phyloP scores from a whole-genome alignment of 2,888 invertebrate species.

The Arge pagana region DNA sequence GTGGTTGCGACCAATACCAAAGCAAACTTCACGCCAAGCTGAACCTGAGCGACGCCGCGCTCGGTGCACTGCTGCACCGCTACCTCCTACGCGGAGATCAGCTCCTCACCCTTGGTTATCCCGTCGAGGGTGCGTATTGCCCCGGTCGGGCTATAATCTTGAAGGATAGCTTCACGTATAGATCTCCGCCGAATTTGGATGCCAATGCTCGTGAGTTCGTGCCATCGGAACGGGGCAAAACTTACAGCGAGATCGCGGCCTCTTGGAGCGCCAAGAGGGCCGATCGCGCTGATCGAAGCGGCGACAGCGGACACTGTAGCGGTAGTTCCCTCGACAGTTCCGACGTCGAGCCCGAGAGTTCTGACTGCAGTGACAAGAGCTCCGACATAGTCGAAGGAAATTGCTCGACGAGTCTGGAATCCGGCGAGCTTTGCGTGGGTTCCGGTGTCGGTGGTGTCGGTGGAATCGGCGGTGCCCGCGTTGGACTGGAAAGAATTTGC shows the following conservation, averaged over 20 bases:
- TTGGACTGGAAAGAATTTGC: slow-evolving; percentile 62
- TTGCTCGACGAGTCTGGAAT: slow-evolving; percentile 26
- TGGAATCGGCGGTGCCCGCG: no score
- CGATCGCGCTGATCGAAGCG: slow-evolving; percentile 32
- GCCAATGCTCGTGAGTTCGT: slow-evolving; percentile 73
- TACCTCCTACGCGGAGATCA: slow-evolving; percentile 68
- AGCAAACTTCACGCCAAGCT: slow-evolving; percentile 53
- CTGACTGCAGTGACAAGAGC: slow-evolving; percentile 46
- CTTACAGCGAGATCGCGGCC: slow-evolving; percentile 28
- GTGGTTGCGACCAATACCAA: slow-evolving; percentile 54
- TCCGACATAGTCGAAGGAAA: slow-evolving; percentile 38
- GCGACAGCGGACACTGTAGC: slow-evolving; percentile 47
- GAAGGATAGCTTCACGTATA: slow-evolving; percentile 58
- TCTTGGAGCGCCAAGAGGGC: slow-evolving; percentile 45
- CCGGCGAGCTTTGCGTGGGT: no score
- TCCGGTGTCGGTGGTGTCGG: no score
- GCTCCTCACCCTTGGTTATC: slow-evolving; percentile 72
- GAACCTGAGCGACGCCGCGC: slow-evolving; percentile 60
- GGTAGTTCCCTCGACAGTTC: slow-evolving; percentile 48
- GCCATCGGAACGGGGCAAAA: slow-evolving; percentile 52
- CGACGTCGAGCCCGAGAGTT: slow-evolving; percentile 44
- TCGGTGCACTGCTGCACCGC: slow-evolving; percentile 64
- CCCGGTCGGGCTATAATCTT: slow-evolving; percentile 69
- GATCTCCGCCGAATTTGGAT: slow-evolving; percentile 59
- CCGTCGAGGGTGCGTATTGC: slow-evolving; percentile 67